Percentiles rank a stretch among this genome's conserved stretches.
phyloP scores from a whole-genome alignment of 2,113 vertebrate genomes.

The Tychaedon coryphoeus region DNA sequence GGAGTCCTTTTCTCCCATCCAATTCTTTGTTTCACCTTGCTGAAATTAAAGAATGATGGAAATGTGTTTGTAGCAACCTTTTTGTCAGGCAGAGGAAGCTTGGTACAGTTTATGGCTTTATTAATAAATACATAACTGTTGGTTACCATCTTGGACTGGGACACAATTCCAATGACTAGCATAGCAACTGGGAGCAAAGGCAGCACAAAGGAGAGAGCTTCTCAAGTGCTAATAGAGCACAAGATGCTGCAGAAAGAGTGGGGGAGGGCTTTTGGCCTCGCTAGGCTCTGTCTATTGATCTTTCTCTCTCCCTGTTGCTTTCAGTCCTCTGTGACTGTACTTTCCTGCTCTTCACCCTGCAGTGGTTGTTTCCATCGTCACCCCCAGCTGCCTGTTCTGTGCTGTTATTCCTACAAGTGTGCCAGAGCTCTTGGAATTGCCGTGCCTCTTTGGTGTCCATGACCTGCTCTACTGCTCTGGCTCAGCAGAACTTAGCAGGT shows the following conservation, averaged over 20 bases:
- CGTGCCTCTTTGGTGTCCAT: not conserved
- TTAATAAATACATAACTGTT: not conserved
- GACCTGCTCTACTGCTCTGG: not conserved
- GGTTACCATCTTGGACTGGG: not conserved
- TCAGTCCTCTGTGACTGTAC: not conserved
- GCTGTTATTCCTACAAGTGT: fast-evolving
- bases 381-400: not conserved
- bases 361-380: not conserved
- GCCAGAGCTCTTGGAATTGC: not conserved
- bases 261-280: not conserved
- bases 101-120: not conserved
- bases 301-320: not conserved
- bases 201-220: not conserved
- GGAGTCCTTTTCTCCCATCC: not conserved
- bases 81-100: not conserved
- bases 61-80: not conserved
- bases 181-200: not conserved
- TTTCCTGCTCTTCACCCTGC: not conserved
- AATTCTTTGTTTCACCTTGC: not conserved
- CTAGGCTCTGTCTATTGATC: not conserved
- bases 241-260: not conserved
- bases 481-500: fast-evolving
- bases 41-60: not conserved
- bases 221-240: not conserved
- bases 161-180: not conserved